These are phyloP conservation scores for Rostratula benghalensis DNA, from an alignment of 2,113 vertebrate genomes.

Conservation along the genomic window DNA sequence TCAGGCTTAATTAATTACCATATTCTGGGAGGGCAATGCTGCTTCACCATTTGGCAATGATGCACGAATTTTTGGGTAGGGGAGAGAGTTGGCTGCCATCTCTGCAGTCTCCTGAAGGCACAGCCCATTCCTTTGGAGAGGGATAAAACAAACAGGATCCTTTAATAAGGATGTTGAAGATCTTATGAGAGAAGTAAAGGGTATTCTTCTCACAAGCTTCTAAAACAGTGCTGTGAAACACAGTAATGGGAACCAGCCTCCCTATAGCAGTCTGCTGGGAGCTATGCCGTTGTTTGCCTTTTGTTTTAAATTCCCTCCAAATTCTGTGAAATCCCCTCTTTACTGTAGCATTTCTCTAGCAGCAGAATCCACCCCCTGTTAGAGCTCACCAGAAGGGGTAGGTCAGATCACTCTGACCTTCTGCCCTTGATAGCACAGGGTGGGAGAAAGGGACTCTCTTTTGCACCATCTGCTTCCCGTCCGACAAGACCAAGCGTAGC, in stretches of 20 bases:
- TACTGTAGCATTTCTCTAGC: not conserved
- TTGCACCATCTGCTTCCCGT: not conserved
- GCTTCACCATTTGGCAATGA: not conserved
- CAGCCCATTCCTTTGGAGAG: not conserved
- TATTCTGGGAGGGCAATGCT: not conserved
- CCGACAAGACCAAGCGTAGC: not conserved
- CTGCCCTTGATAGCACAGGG: not conserved
- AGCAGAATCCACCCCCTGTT: not conserved
- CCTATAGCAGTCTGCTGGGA: not conserved
- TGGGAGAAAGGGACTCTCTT: not conserved
- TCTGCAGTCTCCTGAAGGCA: not conserved
- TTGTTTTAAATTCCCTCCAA: not conserved
- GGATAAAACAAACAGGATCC: conserved; percentile 3
- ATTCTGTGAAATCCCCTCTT: not conserved
- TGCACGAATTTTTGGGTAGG: not conserved
- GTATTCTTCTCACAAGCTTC: conserved; percentile 2
- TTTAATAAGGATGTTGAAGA: conserved; percentile 16
- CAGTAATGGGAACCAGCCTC: not conserved
- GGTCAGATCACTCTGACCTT: not conserved
- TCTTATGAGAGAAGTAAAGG: not conserved
- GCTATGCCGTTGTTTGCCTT: not conserved
- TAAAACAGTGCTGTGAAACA: not conserved
- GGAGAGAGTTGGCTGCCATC: not conserved
- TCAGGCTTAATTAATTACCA: not conserved
- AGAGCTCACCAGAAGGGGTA: not conserved